Evolutionary conservation across 35 echinoderm and acorn worm species (phyloP).

Genomic region (Holothuria glaberrima): DNA sequence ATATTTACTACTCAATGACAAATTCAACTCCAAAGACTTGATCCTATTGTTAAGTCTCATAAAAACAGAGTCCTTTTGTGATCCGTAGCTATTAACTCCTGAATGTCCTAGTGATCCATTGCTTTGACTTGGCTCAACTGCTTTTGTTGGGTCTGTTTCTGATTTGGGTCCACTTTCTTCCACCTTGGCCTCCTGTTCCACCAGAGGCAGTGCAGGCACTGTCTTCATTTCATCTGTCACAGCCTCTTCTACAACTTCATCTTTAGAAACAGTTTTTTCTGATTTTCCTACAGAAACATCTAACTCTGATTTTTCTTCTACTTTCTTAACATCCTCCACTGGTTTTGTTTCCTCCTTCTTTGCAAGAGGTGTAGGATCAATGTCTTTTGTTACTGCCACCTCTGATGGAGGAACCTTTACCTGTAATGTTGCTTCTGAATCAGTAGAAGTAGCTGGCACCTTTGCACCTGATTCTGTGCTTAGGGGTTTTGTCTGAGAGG

Average conservation of each 20-base stretch:
- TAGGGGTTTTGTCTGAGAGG: too few species aligned
- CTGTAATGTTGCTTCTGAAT: too few species aligned
- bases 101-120: background rate
- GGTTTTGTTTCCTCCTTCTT: background rate
- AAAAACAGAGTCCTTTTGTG: slow-evolving; percentile 91
- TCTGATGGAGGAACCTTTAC: too few species aligned
- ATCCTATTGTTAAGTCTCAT: slow-evolving; percentile 99
- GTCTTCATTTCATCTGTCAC: background rate
- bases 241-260: background rate
- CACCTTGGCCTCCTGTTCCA: background rate
- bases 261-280: too few species aligned
- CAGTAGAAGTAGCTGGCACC: too few species aligned
- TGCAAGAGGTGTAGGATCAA: too few species aligned
- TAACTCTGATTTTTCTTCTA: background rate
- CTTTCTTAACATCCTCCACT: background rate
- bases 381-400: too few species aligned
- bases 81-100: slow-evolving; percentile 19
- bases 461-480: too few species aligned
- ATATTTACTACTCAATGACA: slow-evolving; percentile 91
- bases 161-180: slow-evolving; percentile 21
- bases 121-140: background rate
- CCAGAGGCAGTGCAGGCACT: background rate
- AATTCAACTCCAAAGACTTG: slow-evolving; percentile 91
- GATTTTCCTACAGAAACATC: too few species aligned
- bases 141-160: background rate